A percentile compares a stretch with the other conserved stretches of the same genome.
phyloP scores from a whole-genome alignment of 2,888 invertebrate species.

The Drosophila birchii region DNA sequence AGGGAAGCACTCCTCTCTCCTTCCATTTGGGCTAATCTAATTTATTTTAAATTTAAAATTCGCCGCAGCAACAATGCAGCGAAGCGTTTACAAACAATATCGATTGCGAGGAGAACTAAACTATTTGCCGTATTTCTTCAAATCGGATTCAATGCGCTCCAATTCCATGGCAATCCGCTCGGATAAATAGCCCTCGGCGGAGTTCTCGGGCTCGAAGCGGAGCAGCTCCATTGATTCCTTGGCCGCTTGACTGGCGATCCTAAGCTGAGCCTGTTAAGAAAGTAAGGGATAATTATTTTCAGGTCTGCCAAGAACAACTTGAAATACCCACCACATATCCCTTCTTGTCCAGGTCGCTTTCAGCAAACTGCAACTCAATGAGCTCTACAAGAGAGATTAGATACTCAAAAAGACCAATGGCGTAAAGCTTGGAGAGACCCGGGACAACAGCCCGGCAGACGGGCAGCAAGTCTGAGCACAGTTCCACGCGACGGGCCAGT shows the following conservation, averaged over 20 bases:
- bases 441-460: constrained; percentile 89
- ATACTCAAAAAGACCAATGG: constrained; percentile 91
- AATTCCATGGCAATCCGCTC: constrained; percentile 77
- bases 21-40: constrained; percentile 35
- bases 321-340: constrained; percentile 85
- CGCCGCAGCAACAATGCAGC: neutral
- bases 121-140: constrained; percentile 65
- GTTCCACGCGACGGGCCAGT: constrained; percentile 87
- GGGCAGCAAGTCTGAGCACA: constrained; percentile 88
- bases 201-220: constrained; percentile 89
- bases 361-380: constrained; percentile 87
- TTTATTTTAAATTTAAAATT: constrained; percentile 39
- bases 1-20: constrained; percentile 14
- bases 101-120: neutral
- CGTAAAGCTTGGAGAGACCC: constrained; percentile 85
- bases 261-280: constrained; percentile 79
- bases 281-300: neutral
- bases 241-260: constrained; percentile 86
- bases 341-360: constrained; percentile 86
- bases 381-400: constrained; percentile 88
- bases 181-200: constrained; percentile 88
- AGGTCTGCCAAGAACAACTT: neutral
- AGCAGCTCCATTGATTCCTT: constrained; percentile 87
- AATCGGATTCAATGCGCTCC: constrained; percentile 76
- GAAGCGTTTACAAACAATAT: neutral